A percentile compares a stretch with the other conserved stretches of the same genome.
Conservation (phyloP, 2,113 vertebrate species). For the Cariama cristata region DNA sequence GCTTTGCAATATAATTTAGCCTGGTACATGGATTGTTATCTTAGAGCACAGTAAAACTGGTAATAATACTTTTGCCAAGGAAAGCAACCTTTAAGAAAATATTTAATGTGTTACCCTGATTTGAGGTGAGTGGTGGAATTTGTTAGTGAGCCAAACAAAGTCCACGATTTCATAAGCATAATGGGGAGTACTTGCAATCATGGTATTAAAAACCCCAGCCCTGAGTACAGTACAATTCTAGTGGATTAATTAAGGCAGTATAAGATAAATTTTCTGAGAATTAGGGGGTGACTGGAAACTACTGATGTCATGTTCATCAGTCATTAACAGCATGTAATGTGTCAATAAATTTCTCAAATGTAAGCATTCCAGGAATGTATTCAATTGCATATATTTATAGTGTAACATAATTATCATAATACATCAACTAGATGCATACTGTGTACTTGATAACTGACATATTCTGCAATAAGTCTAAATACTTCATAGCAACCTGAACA, state of each 20-base stretch:
- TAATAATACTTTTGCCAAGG: not conserved
- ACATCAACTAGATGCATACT: not conserved
- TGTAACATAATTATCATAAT: not conserved
- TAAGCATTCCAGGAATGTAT: not conserved
- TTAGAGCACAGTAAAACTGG: not conserved
- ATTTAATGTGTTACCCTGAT: not conserved
- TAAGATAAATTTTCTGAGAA: not conserved
- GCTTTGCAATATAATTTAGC: not conserved
- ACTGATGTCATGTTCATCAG: not conserved
- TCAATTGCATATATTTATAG: not conserved
- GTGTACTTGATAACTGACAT: not conserved
- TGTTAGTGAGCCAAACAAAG: not conserved
- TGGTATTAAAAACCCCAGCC: not conserved
- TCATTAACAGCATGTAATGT: not conserved
- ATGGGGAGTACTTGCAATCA: not conserved
- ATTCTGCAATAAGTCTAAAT: not conserved
- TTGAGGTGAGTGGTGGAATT: not conserved
- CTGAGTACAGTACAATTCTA: not conserved
- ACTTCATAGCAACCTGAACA: not conserved
- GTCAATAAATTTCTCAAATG: not conserved
- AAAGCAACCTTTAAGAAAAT: not conserved
- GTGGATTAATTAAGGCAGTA: not conserved
- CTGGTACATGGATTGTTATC: not conserved
- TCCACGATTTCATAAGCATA: not conserved
- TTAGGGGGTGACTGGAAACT: not conserved